Base-by-base conservation (phyloP, 2,888 invertebrate species). In the Lacanobia oleracea region DNA sequence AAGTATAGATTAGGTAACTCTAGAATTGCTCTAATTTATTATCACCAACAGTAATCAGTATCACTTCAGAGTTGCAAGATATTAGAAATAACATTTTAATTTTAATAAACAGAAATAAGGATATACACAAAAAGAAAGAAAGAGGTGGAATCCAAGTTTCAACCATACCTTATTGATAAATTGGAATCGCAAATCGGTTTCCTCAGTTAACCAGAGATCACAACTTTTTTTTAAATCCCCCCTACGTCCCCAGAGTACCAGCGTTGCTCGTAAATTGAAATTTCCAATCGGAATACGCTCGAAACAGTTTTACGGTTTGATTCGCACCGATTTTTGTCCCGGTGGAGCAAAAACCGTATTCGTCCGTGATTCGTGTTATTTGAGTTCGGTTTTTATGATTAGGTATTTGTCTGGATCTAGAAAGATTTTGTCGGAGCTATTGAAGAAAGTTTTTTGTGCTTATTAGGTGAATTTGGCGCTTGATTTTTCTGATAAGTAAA, bases 241-340 rank as follows among this genome's bases (percentile, higher is more conserved):
- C 40, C 6, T 14, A 10, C 27, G 61, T 67, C 83, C 67, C 79
- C 2, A 50, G 79, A 61, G 79, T 53, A 21, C 27, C 40, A 21
- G 18, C 23, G 54, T 51, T 62, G 61, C 64, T 79, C 79, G 67
- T 68, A 79, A 79, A 79, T 79, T 73, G 74, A 83, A 79, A 83
- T 79, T 73, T 83, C 83, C 74, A 79, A 83, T 83, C 65, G 83
- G 59, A 73, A 73, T 73, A 48, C 65, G 67, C 33, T 68, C 37
- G 60, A 54, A 68, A 75, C 67, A 56, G 62, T 68, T 70, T 75
- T 69, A 73, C 75, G 80, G 68, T 68, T 71, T 68, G 57, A 40
- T 79, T 79, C 60, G 67, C 71, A 79, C 54, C 54, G 68, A 64
- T 75, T 75, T 67, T 61, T 67, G 61, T 68, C 59, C 64, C 72